phyloP scores from a whole-genome alignment of 2,797 vertebrate genomes.

The Clamator glandarius region DNA sequence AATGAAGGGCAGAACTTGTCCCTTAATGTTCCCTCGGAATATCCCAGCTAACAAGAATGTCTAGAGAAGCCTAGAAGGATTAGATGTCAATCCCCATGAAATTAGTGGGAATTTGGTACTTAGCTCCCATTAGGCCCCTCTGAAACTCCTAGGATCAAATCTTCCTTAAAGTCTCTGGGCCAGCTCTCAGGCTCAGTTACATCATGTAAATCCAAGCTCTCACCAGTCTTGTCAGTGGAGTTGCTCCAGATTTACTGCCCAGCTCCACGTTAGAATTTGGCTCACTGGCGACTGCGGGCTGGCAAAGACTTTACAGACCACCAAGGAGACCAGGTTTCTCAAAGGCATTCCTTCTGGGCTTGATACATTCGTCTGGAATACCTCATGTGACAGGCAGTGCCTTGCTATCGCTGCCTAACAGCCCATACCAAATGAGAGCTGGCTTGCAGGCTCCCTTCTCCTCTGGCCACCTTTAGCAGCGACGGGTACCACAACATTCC shows the following conservation, averaged over 20 bases:
- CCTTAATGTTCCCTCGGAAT: neutral
- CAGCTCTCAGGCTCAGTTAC: constrained; percentile 48
- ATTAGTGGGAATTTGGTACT: constrained; percentile 31
- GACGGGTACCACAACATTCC: neutral
- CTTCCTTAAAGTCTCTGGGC: neutral
- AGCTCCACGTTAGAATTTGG: neutral
- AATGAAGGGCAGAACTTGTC: neutral
- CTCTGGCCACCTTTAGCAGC: neutral
- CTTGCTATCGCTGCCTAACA: rapidly evolving
- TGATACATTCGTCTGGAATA: neutral
- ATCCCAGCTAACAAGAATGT: neutral
- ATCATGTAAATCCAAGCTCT: constrained; percentile 39
- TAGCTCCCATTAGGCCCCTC: neutral
- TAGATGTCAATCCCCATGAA: constrained; percentile 9
- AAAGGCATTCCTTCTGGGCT: neutral
- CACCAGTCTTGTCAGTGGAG: neutral
- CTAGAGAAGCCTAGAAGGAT: constrained; percentile 17
- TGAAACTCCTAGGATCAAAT: constrained; percentile 13
- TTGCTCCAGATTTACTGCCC: constrained; percentile 8
- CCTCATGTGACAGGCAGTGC: neutral
- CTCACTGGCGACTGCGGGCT: neutral
- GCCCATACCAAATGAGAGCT: rapidly evolving
- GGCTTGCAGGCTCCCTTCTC: neutral
- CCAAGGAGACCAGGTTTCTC: neutral
- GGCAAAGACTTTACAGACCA: neutral